Conservation (phyloP, 2,797 vertebrate genomes). For the Sebastes umbrosus region DNA sequence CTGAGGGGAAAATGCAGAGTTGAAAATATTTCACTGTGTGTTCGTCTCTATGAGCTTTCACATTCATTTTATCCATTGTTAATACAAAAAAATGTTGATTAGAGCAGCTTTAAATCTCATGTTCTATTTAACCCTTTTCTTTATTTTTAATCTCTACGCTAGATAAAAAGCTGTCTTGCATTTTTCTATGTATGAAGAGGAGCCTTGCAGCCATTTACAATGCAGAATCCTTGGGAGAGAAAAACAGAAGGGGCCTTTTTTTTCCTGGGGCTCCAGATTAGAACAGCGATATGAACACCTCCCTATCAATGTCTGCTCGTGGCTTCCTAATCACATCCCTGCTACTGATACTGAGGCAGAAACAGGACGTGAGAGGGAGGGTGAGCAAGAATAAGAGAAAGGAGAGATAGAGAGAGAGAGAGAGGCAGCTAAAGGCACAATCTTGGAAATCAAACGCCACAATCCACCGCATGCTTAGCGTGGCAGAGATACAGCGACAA, state of each 20-base stretch:
- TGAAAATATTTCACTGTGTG: background rate
- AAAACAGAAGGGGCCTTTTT: constrained; percentile 42
- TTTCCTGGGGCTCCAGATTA: constrained; percentile 61
- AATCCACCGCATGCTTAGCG: constrained; percentile 27
- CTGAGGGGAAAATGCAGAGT: background rate
- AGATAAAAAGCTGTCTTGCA: constrained; percentile 9
- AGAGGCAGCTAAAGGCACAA: constrained; percentile 41
- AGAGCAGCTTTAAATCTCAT: background rate
- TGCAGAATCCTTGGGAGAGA: constrained; percentile 46
- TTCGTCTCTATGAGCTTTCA: background rate
- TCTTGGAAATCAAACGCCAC: constrained; percentile 63
- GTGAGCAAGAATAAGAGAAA: constrained; percentile 37
- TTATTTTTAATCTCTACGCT: constrained; percentile 18
- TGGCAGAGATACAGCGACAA: constrained; percentile 31
- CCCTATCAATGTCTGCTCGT: constrained; percentile 57
- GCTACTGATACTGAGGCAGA: constrained; percentile 62
- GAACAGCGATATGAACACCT: constrained; percentile 59
- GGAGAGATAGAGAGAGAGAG: constrained; percentile 14
- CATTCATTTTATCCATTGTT: background rate
- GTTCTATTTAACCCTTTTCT: background rate
- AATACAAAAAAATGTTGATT: background rate
- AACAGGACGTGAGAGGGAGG: constrained; percentile 41
- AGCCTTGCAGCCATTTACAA: constrained; percentile 56
- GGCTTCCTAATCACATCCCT: constrained; percentile 62
- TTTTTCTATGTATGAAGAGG: constrained; percentile 25